Evolutionary conservation across 2,113 vertebrate genomes (phyloP), one percentile per base, ranked within the genome.

Genomic region (Aspidoscelis tigris): DNA sequence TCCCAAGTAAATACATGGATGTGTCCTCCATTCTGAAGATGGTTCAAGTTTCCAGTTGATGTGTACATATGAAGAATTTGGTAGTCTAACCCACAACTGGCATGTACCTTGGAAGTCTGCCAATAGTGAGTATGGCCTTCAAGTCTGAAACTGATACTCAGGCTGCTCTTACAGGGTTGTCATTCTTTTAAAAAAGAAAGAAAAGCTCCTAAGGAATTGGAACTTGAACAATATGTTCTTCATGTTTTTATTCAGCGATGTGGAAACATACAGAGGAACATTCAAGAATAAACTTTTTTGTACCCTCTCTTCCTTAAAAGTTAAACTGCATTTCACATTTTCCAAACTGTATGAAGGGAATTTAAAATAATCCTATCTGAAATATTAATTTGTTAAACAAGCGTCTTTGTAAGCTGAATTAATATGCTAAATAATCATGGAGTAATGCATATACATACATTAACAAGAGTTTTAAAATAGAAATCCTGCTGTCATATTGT

Each of bases 171-270:
- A 90, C 90, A 93, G 90, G 33, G 33, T 33, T 33, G 33, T 33
- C 33, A 43, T 89, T 91, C 8, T 50, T 50, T 94, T 88, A 89
- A 55, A 55, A 61, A 16, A 61, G 88, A 93, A 90, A 94, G 74
- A 89, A 90, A 93, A 88, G 64, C 73, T 91, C 89, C 85, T 84
- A 92, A 88, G 70, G 89, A 80, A 84, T 84, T 91, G 88, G 82
- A 87, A 44, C 77, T 83, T 91, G 91, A 89, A 90, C 2, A 2
- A 91, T 90, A 72, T 82, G 89, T 92, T 88, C 76, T 92, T 92
- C 92, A 86, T 92, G 44, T 87, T 92, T 91, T 82, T 89, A 77
- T 61, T 3, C 88, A 44, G 88, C 44, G 69, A 65, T 92, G 88
- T 94, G 90, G 91, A 89, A 93, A 84, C 24, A 2, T 61, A 72